Conservation (phyloP, 1,140 invertebrate species). For the Drosophila mayri region DNA sequence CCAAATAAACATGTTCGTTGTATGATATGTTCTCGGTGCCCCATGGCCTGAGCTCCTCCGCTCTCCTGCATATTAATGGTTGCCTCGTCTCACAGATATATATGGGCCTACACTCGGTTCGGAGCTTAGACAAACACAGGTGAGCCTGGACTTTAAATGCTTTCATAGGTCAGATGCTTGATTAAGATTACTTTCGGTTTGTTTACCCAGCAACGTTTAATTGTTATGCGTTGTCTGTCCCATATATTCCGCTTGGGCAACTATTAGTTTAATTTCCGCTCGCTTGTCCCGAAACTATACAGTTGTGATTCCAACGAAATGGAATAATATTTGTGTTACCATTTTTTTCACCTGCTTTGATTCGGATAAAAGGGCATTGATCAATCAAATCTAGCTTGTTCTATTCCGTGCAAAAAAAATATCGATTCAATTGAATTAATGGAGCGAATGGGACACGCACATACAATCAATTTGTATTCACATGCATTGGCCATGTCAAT, state of each 20-base stretch:
- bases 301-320: not conserved
- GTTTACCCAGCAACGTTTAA: slow-evolving; percentile 6
- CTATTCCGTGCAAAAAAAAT: not conserved
- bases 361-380: not conserved
- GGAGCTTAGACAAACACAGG: slow-evolving; percentile 19
- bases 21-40: slow-evolving; percentile 25
- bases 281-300: not conserved
- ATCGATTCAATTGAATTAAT: slow-evolving; percentile 16
- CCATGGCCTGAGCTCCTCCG: slow-evolving; percentile 7
- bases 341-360: not conserved
- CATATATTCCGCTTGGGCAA: not conserved
- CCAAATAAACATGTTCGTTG: slow-evolving; percentile 62
- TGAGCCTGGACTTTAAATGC: slow-evolving; percentile 6
- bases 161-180: slow-evolving; percentile 5
- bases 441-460: slow-evolving; percentile 3
- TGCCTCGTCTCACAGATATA: slow-evolving; percentile 21
- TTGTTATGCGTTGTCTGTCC: slow-evolving; percentile 4
- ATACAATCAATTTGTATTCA: slow-evolving; percentile 17
- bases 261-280: slow-evolving; percentile 13
- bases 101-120: not conserved
- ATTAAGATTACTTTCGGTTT: slow-evolving; percentile 16
- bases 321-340: not conserved
- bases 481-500: slow-evolving; percentile 1
- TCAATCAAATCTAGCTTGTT: slow-evolving; percentile 1
- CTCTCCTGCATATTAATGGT: slow-evolving; percentile 63